Conservation (phyloP, 2,113 vertebrate genomes). For the Pristiophorus japonicus region DNA sequence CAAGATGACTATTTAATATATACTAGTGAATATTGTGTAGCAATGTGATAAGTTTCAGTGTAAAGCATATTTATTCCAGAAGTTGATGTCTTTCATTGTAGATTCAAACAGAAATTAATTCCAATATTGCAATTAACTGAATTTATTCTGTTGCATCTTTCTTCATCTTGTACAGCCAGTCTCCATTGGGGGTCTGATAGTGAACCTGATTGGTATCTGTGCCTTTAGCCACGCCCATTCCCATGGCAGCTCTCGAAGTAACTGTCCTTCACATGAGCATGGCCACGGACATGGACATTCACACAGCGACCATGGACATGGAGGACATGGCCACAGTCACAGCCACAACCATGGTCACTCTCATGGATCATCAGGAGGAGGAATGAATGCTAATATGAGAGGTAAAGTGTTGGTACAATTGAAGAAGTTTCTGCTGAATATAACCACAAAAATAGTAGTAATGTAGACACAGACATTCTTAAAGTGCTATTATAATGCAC, state of each 20-base stretch:
- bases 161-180: conserved; percentile 70
- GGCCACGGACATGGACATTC: conserved; percentile 73
- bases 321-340: conserved; percentile 52
- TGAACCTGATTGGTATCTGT: conserved; percentile 95
- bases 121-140: neutral
- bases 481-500: neutral
- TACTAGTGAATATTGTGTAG: neutral
- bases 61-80: neutral
- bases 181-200: conserved; percentile 86
- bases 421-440: neutral
- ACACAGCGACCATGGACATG: conserved; percentile 59
- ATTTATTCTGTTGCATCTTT: conserved; percentile 41
- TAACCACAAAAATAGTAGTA: neutral
- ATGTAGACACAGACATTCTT: too few relatives aligned
- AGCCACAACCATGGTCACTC: conserved; percentile 62
- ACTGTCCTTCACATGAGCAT: conserved; percentile 72
- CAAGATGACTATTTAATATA: neutral
- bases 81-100: neutral
- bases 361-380: conserved; percentile 62
- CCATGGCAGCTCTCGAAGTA: conserved; percentile 66
- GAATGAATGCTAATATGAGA: conserved; percentile 98
- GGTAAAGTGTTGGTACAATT: conserved; percentile 54
- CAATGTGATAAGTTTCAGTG: neutral
- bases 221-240: conserved; percentile 92
- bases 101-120: neutral